Evolutionary conservation across 1,140 invertebrate species (phyloP), one percentile per base, ranked within the genome.

Genomic region (Sesamia nonagrioides): DNA sequence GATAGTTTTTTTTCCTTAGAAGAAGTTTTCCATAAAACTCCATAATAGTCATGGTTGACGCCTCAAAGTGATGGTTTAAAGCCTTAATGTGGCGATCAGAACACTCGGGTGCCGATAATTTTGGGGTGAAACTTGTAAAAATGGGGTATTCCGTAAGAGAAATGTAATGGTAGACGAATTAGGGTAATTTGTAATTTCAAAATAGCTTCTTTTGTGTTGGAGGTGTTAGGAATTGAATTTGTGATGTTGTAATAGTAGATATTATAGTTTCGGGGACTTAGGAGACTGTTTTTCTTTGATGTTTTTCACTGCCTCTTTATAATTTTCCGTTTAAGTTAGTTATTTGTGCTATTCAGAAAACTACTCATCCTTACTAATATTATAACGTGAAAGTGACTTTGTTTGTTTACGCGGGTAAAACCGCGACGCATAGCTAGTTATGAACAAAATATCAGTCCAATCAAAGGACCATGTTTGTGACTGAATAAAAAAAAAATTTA

Each of bases 1-100:
- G 73, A 76, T 58, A 76, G 33, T 74, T 73, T 17, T 11, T 37
- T 74, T 74, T 61, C 48, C 48, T 60, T 45, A n/a, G 13, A 63
- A 58, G 37, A 11, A 73, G n/a, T 76, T 76, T 75, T 45, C 6
- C 17, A 1, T 60, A 13, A 75, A 75, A 75, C 37, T 63, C 56
- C 17, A 54, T 15, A n/a, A 74, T 15, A 40, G 21, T 45, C 52
- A 33, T 75, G 63, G 15, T 50, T 76, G 42, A 76, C 73, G 40
- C 73, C 42, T 76, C 27, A n/a, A 63, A 76, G 63, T 63, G 58
- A 63, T 27, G n/a, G 45, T 40, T 63, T 15, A 9, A 3, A n/a
- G 1, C 17, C 35, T 17, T 61, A 75, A 75, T 75, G 66, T 69
- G 45, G 13, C 60, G 58, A 77, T 68, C 61, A 77, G 6, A 27